Base-by-base conservation (phyloP, 2,113 vertebrate species). In the Camelus dromedarius region DNA sequence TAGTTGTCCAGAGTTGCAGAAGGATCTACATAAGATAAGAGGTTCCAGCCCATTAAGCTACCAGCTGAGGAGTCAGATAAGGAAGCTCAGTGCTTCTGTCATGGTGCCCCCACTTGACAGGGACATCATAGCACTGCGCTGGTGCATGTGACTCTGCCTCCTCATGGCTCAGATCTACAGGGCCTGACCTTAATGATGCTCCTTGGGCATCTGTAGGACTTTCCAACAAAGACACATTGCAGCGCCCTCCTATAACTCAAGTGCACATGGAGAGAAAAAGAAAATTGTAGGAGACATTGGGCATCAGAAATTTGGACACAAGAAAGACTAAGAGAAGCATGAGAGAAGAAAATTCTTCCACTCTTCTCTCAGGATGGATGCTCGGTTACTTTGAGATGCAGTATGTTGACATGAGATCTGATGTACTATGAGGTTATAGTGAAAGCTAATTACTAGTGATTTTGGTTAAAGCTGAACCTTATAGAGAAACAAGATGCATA, bases 391-490 rank as follows among this genome's bases (percentile, higher is more conserved):
- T 50, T 64, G 81, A 79, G n/a, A 97, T 22, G 69, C 22, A 30
- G 18, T 30, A 3, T 66, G 13, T 38, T 91, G 28, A 73, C 70
- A 30, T 35, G 38, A 26, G 22, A 28, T 60, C 56, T 22, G 13
- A 30, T n/a, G 3, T 22, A 32, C 48, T 7, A 10, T 35, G 26
- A 81, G 14, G 24, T 80, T 89, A 54, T 2, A 82, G 30, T 70
- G 35, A 89, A 87, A 94, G 19, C 35, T 11, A 69, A 22, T 69
- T 35, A 26, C 50, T 42, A 56, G 22, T 9, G 26, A 64, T 69
- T 97, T 92, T 6, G 62, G 81, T 83, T 93, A 52, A 69, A 70
- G 69, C 66, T 62, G 24, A 83, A 18, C 12, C 46, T 96, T 64
- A 56, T n/a, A 91, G 56, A 95, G 85, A 70, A 46, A 67, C 0